Base-by-base conservation (phyloP, 2,797 vertebrate species). In the Galago senegalensis region DNA sequence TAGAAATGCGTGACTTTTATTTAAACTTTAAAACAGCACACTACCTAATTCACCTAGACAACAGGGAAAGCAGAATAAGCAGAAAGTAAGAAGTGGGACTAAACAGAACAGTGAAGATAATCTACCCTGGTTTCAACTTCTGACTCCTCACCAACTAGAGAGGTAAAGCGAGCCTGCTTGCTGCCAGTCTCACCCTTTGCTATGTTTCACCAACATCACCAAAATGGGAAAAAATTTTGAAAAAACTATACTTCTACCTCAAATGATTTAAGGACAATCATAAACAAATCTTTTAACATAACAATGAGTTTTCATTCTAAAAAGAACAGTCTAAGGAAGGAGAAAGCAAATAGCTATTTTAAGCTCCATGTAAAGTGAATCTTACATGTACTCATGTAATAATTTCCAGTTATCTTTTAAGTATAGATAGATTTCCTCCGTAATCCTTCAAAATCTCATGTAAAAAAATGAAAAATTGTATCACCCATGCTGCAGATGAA, bases 401-500 rank as follows among this genome's bases (percentile, higher is more conserved):
- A 89, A 85, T 23, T 25, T 94, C 89, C 60, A 65, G 61, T 60
- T 88, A 95, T 49, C 72, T 93, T 83, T 87, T 84, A 85, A 81
- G 18, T 67, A 60, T 10, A 85, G 25, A 94, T 89, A 79, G 31
- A 94, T 79, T 88, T 96, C 17, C 34, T 69, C 20, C 65, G 77
- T 58, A 91, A 83, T 81, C 34, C n/a, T 87, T 61, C 40, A 97
- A 73, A 94, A 77, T 53, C 21, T 60, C 34, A 77, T 2, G 16
- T 29, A 58, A 89, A 91, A 80, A 37, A 34, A 84, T 17, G 43
- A 80, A 76, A 69, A 14, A 69, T 88, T 7, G 16, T 70, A 43
- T 81, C 29, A 94, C 21, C 31, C 61, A 58, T 53, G 34, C 61
- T 25, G 65, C 16, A 79, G 20, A 84, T 31, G 20, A 91, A 92